phyloP scores from a whole-genome alignment of 2,113 vertebrate species.

The Salvelinus sp. region DNA sequence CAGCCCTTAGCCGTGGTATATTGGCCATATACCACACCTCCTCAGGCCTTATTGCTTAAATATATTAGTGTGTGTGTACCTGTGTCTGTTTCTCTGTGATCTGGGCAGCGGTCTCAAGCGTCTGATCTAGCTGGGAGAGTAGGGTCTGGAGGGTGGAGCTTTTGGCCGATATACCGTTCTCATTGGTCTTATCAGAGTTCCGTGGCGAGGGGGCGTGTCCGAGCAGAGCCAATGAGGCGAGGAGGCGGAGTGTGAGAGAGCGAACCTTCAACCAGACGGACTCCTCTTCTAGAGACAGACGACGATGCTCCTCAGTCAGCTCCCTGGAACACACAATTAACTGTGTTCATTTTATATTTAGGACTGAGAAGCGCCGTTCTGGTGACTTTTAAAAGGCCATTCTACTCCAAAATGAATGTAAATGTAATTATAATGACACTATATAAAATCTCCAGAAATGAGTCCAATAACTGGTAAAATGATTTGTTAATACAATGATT shows the following conservation, averaged over 20 bases:
- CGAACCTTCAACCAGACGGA: slow-evolving; percentile 88
- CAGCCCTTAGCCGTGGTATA: no score
- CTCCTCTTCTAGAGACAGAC: slow-evolving; percentile 89
- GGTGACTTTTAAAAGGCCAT: no score
- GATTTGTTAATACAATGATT: no score
- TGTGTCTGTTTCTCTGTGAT: slow-evolving; percentile 80
- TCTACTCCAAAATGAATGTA: no score
- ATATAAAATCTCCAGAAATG: no score
- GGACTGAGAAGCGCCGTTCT: no score
- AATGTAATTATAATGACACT: no score
- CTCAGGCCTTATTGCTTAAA: no score
- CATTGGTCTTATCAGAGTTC: slow-evolving; percentile 83
- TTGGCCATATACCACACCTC: no score
- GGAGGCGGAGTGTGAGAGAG: slow-evolving; percentile 86
- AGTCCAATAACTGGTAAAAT: no score
- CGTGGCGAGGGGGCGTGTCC: slow-evolving; percentile 77
- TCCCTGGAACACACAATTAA: slow-evolving; percentile 66
- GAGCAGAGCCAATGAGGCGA: slow-evolving; percentile 78
- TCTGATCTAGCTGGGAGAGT: slow-evolving; percentile 82
- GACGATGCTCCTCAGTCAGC: slow-evolving; percentile 85
- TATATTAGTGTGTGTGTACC: slow-evolving; percentile 61
- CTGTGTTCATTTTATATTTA: no score
- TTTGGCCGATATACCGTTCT: slow-evolving; percentile 88
- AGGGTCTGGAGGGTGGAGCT: slow-evolving; percentile 76
- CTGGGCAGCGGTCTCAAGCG: slow-evolving; percentile 79